A percentile compares a stretch with the other conserved stretches of the same genome.
Evolutionary conservation across 2,888 invertebrate genomes (phyloP).

Genomic region (Mycalesis mineus): DNA sequence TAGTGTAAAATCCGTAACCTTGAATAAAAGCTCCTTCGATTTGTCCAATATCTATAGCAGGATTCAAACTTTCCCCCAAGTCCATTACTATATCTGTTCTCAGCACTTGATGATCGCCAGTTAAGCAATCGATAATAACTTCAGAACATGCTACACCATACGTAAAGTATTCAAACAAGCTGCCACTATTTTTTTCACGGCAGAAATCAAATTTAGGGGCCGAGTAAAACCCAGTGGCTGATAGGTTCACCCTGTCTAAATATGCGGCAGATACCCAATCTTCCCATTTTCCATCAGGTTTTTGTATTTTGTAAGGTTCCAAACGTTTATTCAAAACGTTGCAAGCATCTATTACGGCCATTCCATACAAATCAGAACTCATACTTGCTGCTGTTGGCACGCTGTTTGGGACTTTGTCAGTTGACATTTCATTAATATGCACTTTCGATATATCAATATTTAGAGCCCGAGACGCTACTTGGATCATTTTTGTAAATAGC

Average conservation of each 20-base stretch:
- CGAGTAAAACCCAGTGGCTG: conserved; percentile 85
- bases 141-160: conserved; percentile 89
- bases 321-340: conserved; percentile 81
- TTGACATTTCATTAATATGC: conserved; percentile 85
- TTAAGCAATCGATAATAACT: conserved; percentile 91
- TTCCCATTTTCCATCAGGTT: conserved; percentile 86
- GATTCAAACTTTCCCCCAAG: conserved; percentile 91
- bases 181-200: conserved; percentile 80
- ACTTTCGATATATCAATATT: conserved; percentile 81
- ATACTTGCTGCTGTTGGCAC: conserved; percentile 88
- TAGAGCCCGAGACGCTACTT: conserved; percentile 84
- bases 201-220: conserved; percentile 82
- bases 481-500: conserved; percentile 92
- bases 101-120: conserved; percentile 90
- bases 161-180: conserved; percentile 86
- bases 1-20: conserved; percentile 89
- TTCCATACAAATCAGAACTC: conserved; percentile 89
- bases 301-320: conserved; percentile 80
- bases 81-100: conserved; percentile 94
- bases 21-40: conserved; percentile 93
- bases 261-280: conserved; percentile 87
- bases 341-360: conserved; percentile 88
- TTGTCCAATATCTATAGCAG: conserved; percentile 94
- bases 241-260: conserved; percentile 82
- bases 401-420: conserved; percentile 90